Evolutionary conservation across 2,888 invertebrate genomes (phyloP).

Genomic region (Clunio marinus): DNA sequence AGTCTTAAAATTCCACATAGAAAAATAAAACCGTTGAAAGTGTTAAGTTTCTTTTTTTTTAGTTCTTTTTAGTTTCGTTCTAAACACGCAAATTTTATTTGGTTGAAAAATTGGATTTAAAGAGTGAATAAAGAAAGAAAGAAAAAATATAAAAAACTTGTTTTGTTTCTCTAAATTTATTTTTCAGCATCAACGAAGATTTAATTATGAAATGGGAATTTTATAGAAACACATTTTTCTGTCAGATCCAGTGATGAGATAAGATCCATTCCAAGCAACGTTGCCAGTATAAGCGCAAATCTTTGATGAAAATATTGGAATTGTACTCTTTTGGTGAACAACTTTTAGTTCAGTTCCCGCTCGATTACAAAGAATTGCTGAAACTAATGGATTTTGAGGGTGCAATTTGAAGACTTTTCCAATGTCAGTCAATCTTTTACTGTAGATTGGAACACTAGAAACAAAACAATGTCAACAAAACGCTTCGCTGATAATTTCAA

Average conservation of each 20-base stretch:
- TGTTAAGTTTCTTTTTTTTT: no score
- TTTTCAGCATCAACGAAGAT: no score
- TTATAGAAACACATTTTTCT: conserved; percentile 29
- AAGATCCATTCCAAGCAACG: conserved; percentile 12
- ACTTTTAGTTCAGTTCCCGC: conserved; percentile 22
- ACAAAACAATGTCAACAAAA: neutral
- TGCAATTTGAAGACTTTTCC: conserved; percentile 20
- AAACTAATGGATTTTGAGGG: conserved; percentile 14
- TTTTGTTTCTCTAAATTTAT: no score
- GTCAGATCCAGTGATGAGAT: conserved; percentile 21
- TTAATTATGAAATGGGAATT: conserved; percentile 16
- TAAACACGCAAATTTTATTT: no score
- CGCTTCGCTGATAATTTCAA: neutral
- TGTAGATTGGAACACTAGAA: conserved; percentile 24
- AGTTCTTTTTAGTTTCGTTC: no score
- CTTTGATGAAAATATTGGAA: conserved; percentile 27
- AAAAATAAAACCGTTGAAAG: no score
- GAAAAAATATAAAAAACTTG: no score
- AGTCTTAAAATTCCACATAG: no score
- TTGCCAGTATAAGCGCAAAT: conserved; percentile 2
- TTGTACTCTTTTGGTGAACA: conserved; percentile 25
- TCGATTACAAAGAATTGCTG: conserved; percentile 1
- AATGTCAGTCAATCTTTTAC: conserved; percentile 12
- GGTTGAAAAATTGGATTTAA: no score
- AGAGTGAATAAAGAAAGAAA: no score